phyloP scores from a whole-genome alignment of 2,797 vertebrate genomes.

The Micropoecilia bifurca region DNA sequence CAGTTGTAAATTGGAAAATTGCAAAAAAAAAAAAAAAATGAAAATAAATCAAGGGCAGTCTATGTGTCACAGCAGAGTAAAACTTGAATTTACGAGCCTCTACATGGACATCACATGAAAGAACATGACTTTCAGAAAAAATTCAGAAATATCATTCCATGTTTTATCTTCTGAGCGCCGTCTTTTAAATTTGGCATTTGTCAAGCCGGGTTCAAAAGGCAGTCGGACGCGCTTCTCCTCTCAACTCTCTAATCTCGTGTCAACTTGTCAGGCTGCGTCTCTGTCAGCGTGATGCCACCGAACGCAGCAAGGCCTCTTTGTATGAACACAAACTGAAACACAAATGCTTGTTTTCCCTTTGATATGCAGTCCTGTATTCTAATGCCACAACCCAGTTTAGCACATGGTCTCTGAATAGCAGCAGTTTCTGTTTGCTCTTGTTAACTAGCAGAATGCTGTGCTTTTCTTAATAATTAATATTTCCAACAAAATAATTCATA shows the following conservation, averaged over 20 bases:
- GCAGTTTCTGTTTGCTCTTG: background rate
- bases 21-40: background rate
- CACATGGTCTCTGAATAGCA: slow-evolving; percentile 1
- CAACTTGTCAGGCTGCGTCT: slow-evolving; percentile 63
- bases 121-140: slow-evolving; percentile 47
- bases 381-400: slow-evolving; percentile 15
- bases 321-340: slow-evolving; percentile 45
- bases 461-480: slow-evolving; percentile 44
- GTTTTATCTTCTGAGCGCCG: slow-evolving; percentile 62
- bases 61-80: background rate
- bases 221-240: slow-evolving; percentile 55
- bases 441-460: background rate
- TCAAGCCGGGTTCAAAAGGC: slow-evolving; percentile 69
- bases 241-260: slow-evolving; percentile 57
- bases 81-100: slow-evolving; percentile 5
- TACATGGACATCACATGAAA: slow-evolving; percentile 38
- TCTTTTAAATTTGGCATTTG: slow-evolving; percentile 71
- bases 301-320: slow-evolving; percentile 44
- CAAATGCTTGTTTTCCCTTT: slow-evolving; percentile 29
- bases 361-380: slow-evolving; percentile 25
- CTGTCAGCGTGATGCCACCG: slow-evolving; percentile 55
- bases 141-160: slow-evolving; percentile 36
- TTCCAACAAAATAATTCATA: slow-evolving; percentile 48
- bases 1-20: background rate
- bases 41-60: background rate